Evolutionary conservation across 2,888 invertebrate species (phyloP).

Genomic region (Hirtodrosophila alboralis): DNA sequence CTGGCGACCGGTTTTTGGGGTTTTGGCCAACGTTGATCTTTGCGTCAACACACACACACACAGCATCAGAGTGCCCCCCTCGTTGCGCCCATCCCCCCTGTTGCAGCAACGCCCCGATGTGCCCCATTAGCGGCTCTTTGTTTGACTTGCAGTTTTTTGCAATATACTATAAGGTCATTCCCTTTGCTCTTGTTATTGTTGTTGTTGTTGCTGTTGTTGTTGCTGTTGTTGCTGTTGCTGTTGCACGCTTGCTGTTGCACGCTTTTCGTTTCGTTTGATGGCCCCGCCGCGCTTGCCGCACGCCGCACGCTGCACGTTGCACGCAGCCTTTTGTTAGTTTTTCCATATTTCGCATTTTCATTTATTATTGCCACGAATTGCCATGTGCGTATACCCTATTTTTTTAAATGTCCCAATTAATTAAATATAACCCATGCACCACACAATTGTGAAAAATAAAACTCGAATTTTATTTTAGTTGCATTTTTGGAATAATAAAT

Average conservation of each 20-base stretch:
- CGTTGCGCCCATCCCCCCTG: slow-evolving; percentile 9
- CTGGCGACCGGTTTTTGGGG: slow-evolving; percentile 45
- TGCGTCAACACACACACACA: too few species aligned
- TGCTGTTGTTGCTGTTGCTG: slow-evolving; percentile 45
- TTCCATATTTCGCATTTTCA: slow-evolving; percentile 61
- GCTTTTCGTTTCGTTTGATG: slow-evolving; percentile 77
- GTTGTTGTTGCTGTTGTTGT: slow-evolving; percentile 24
- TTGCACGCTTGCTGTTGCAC: too few species aligned
- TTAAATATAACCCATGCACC: slow-evolving; percentile 29
- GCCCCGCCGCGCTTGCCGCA: slow-evolving; percentile 57
- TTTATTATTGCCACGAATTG: slow-evolving; percentile 62
- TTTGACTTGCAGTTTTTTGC: slow-evolving; percentile 70
- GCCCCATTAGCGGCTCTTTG: slow-evolving; percentile 72
- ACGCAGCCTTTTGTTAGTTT: slow-evolving; percentile 78
- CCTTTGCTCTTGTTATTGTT: slow-evolving; percentile 49
- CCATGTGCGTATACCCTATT: slow-evolving; percentile 21
- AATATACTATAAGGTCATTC: slow-evolving; percentile 61
- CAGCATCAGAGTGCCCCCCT: slow-evolving; percentile 6
- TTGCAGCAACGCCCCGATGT: too few species aligned
- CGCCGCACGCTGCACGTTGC: slow-evolving; percentile 50
- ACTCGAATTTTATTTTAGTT: too few species aligned
- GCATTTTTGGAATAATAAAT: too few species aligned
- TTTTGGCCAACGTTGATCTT: slow-evolving; percentile 42
- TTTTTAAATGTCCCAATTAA: slow-evolving; percentile 42
- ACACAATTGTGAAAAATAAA: too few species aligned